Evolutionary conservation across 2,113 vertebrate species (phyloP).

Genomic region (Probosciger aterrimus): DNA sequence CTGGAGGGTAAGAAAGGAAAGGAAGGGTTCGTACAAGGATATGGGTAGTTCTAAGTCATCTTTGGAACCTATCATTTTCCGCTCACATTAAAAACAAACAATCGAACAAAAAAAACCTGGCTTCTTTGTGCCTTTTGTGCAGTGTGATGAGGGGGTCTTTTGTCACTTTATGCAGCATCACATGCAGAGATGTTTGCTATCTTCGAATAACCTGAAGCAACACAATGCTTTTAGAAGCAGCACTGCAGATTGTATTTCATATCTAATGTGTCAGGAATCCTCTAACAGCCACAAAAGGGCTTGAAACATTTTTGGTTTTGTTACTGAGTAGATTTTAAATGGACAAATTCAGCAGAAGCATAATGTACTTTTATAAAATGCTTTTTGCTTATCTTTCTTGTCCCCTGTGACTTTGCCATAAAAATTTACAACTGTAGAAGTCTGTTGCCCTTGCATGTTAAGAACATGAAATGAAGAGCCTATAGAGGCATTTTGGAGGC

Average conservation of each 20-base stretch:
- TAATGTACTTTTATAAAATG: neutral
- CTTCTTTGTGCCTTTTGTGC: neutral
- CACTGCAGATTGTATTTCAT: neutral
- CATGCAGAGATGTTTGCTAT: neutral
- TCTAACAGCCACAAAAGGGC: neutral
- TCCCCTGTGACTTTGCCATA: neutral
- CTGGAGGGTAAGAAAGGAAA: neutral
- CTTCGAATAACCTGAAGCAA: conserved; percentile 19
- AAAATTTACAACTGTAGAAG: neutral
- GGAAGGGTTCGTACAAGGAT: neutral
- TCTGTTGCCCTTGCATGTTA: neutral
- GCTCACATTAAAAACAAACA: neutral
- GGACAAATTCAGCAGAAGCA: neutral
- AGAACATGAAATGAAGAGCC: neutral
- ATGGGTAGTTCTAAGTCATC: conserved; percentile 6
- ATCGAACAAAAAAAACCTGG: neutral
- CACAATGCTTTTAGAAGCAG: neutral
- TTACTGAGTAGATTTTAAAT: neutral
- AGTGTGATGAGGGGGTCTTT: neutral
- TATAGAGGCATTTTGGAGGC: neutral
- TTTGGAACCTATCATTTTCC: neutral
- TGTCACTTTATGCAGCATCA: conserved; percentile 19
- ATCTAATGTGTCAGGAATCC: neutral
- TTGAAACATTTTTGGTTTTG: neutral
- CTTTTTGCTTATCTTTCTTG: neutral